phyloP scores from a whole-genome alignment of 2,113 vertebrate genomes.

The Willisornis vidua region DNA sequence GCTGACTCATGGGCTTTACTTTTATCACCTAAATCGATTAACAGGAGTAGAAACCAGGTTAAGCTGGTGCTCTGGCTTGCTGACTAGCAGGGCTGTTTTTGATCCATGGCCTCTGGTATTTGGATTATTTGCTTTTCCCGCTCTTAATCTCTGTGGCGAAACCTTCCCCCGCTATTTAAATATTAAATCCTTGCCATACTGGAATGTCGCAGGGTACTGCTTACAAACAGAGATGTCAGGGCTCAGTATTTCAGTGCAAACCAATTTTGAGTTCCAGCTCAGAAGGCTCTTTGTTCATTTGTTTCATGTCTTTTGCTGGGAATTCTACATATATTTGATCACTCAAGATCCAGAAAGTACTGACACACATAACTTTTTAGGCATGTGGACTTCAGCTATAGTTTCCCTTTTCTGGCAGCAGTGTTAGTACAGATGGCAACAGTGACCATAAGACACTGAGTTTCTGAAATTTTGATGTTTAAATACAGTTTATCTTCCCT shows the following conservation, averaged over 20 bases:
- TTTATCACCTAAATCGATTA: neutral
- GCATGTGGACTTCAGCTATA: neutral
- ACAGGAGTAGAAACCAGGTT: neutral
- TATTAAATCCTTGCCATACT: neutral
- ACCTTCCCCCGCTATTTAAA: neutral
- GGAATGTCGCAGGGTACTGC: conserved; percentile 31
- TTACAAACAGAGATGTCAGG: conserved; percentile 22
- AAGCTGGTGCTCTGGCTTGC: neutral
- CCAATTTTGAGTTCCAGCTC: neutral
- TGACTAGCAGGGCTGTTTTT: neutral
- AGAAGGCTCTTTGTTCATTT: neutral
- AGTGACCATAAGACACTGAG: neutral
- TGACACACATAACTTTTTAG: neutral
- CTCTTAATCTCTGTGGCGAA: conserved; percentile 23
- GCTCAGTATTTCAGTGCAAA: neutral
- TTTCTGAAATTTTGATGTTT: neutral
- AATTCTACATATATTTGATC: neutral
- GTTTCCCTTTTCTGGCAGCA: neutral
- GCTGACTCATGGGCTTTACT: neutral
- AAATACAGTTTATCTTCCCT: neutral
- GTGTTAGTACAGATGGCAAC: neutral
- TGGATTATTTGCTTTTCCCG: conserved; percentile 44
- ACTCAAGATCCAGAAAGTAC: neutral
- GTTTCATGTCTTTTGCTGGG: neutral
- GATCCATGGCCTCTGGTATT: conserved; percentile 30